Percentiles rank a stretch among this genome's conserved stretches.
These are phyloP conservation scores for Sebastes nivosus DNA, from an alignment of 2,797 vertebrate genomes.

Conservation along the genomic window DNA sequence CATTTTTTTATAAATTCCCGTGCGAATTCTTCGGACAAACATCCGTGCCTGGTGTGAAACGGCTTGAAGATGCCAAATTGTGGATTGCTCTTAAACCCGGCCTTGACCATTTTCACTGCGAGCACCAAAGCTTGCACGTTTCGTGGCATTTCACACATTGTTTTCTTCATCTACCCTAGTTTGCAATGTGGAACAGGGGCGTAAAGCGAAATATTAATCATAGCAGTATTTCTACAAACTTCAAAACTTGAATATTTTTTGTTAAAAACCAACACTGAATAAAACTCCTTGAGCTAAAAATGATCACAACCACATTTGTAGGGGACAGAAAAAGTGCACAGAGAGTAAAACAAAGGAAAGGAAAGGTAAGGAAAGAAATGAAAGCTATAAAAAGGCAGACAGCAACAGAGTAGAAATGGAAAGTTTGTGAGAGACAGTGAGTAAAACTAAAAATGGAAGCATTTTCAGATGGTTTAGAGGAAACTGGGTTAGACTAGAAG, in stretches of 20 bases:
- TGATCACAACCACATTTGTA: neutral
- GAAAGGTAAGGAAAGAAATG: neutral
- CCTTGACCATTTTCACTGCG: neutral
- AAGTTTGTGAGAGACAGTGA: constrained; percentile 5
- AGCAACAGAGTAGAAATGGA: constrained; percentile 10
- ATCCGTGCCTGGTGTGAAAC: too few species aligned
- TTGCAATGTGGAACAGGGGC: too few species aligned
- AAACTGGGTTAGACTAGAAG: constrained; percentile 29
- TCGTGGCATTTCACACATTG: too few species aligned
- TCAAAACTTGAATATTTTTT: constrained; percentile 1
- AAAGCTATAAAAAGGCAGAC: constrained; percentile 9
- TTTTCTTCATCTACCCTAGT: too few species aligned
- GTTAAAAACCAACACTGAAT: constrained; percentile 14
- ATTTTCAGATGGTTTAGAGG: constrained; percentile 1
- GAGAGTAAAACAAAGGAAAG: neutral
- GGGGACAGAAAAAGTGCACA: neutral
- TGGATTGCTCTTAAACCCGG: neutral
- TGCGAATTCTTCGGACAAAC: too few species aligned
- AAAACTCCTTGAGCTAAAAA: constrained; percentile 17
- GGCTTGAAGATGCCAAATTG: neutral
- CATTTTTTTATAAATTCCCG: too few species aligned
- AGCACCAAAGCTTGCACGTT: fast-evolving
- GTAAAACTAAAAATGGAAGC: constrained; percentile 17
- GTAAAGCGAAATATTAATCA: too few species aligned
- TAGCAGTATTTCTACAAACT: neutral